Base-by-base conservation (phyloP, 2,113 vertebrate species). In the Cyanoramphus novaezelandiae region DNA sequence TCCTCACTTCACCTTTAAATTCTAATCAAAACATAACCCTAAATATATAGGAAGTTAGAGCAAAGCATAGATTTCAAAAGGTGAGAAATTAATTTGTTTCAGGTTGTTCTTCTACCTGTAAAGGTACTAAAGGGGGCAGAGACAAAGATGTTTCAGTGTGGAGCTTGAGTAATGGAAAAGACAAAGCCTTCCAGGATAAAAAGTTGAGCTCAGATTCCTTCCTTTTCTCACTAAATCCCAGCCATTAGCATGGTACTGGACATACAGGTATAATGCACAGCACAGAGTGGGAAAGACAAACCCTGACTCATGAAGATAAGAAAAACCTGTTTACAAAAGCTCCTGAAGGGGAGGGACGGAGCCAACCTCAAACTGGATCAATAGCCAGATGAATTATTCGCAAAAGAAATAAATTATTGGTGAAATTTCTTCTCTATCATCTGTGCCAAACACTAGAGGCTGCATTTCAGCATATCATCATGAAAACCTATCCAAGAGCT, bases 351-450 rank as follows among this genome's bases (percentile, higher is more conserved):
- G 67, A 94, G 49, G 89, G 39, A 29, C 60, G 59, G 37, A 93
- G 83, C 88, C 86, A 91, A 94, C 92, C 69, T 50, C 88, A 44
- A 93, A 76, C 35, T 18, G 39, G 82, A 94, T 91, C 95, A 68
- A 96, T 69, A 93, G 31, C 5, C 52, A 89, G 70, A 87, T 25
- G 50, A 91, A 77, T 63, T 70, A 91, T 79, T 69, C 63, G 86
- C 64, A 77, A 81, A 95, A 92, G 8, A 82, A 94, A 87, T 37
- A 92, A 93, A 86, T 82, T 53, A 84, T 10, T 39, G 53, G 57
- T 59, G n/a, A 80, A 20, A 60, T 65, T 89, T 87, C 72, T 89
- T 76, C 47, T 76, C 41, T 64, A 43, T 12, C 52, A 78, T 27
- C 75, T 64, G 20, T 35, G 44, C 37, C 33, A 83, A 86, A 68